These are phyloP conservation scores for Pterocles burchelli DNA, from an alignment of 2,113 vertebrate species.

Conservation along the genomic window DNA sequence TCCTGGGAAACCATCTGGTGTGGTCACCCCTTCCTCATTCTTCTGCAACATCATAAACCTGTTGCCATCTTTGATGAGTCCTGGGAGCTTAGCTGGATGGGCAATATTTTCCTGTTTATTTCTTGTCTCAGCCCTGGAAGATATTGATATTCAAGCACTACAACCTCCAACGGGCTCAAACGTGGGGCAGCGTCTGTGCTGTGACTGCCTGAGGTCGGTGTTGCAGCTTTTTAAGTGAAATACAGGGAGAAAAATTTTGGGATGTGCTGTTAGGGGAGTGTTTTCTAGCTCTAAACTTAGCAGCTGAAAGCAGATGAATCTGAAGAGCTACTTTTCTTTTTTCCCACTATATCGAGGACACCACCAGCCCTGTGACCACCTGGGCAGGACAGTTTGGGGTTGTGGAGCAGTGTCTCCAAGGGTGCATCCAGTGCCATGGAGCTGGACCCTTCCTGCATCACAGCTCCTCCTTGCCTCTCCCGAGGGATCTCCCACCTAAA, in stretches of 20 bases:
- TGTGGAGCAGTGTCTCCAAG: background rate
- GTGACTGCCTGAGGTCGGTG: background rate
- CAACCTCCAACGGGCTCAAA: background rate
- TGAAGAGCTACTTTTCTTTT: background rate
- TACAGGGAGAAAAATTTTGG: background rate
- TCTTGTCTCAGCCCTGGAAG: background rate
- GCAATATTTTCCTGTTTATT: background rate
- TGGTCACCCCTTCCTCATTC: background rate
- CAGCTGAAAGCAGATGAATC: background rate
- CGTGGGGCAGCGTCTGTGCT: background rate
- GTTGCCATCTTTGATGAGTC: background rate
- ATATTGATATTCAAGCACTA: accelerated
- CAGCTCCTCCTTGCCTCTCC: background rate
- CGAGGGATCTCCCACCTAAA: background rate
- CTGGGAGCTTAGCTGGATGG: background rate
- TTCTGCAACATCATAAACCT: background rate
- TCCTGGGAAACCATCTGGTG: background rate
- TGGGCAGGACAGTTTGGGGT: background rate
- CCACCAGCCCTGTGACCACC: background rate
- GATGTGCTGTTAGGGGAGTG: background rate
- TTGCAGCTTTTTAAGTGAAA: background rate
- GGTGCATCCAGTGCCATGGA: background rate
- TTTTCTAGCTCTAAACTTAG: background rate
- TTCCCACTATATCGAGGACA: background rate
- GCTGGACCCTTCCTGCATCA: background rate